Evolutionary conservation across 2,888 invertebrate species (phyloP).

Genomic region (Ornithoptera priamus): DNA sequence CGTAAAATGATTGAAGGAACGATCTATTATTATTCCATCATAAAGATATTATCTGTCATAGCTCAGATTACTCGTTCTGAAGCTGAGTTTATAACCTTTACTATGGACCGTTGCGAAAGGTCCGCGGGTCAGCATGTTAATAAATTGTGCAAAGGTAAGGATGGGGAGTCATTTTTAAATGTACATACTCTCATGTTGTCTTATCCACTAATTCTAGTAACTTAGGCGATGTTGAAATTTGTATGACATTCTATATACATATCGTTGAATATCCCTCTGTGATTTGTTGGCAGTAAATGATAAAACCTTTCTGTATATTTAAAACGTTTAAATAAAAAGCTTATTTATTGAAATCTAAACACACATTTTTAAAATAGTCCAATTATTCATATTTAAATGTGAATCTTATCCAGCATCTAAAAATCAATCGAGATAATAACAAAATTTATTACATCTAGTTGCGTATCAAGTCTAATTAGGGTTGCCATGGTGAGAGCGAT

Average conservation of each 20-base stretch:
- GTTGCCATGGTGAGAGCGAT: neutral
- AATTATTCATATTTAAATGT: neutral
- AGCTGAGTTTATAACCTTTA: constrained; percentile 11
- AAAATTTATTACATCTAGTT: neutral
- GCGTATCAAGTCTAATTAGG: neutral
- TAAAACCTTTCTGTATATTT: too few species aligned
- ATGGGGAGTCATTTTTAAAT: neutral
- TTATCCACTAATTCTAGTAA: neutral
- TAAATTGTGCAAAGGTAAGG: constrained; percentile 17
- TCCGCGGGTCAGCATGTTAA: constrained; percentile 27
- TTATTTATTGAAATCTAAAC: too few species aligned
- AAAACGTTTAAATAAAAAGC: too few species aligned
- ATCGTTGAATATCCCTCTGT: too few species aligned
- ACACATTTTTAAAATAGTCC: neutral
- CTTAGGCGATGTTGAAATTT: too few species aligned
- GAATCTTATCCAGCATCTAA: neutral
- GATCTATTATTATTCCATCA: neutral
- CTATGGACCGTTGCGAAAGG: constrained; percentile 12
- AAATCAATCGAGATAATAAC: neutral
- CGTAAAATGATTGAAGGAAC: neutral
- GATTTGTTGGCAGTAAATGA: too few species aligned
- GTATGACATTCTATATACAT: too few species aligned
- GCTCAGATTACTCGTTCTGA: neutral
- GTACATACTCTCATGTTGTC: neutral
- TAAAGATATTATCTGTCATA: constrained; percentile 13